A percentile compares a stretch with the other conserved stretches of the same genome.
phyloP scores from a whole-genome alignment of 2,888 invertebrate genomes.

The Brachyptera putata region DNA sequence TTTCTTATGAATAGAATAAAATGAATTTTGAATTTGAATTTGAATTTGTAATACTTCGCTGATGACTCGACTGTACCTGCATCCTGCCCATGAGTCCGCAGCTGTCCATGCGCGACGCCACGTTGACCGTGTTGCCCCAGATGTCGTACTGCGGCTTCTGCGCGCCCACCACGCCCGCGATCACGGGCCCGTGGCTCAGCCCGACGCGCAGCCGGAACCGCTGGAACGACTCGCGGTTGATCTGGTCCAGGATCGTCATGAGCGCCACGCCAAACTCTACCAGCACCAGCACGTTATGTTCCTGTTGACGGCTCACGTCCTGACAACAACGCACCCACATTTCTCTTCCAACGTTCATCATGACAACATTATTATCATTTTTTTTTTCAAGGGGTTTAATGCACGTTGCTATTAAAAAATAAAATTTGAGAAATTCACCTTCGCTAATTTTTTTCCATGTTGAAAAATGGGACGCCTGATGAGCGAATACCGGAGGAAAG shows the following conservation, averaged over 20 bases:
- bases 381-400: too few relatives aligned
- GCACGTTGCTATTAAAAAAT: too few relatives aligned
- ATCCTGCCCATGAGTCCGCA: conserved; percentile 85
- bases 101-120: conserved; percentile 96
- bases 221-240: conserved; percentile 95
- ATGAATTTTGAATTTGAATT: not conserved
- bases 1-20: too few relatives aligned
- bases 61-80: conserved; percentile 63
- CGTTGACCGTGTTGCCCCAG: conserved; percentile 98
- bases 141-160: conserved; percentile 98
- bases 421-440: too few relatives aligned
- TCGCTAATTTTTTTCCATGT: too few relatives aligned
- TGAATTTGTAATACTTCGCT: not conserved
- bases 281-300: conserved; percentile 81
- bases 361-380: too few relatives aligned
- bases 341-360: too few relatives aligned
- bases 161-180: conserved; percentile 95
- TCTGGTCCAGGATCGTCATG: conserved; percentile 88
- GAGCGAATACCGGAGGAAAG: too few relatives aligned
- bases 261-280: conserved; percentile 94
- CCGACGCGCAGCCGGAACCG: conserved; percentile 92
- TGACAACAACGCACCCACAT: too few relatives aligned
- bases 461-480: too few relatives aligned
- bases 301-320: conserved; percentile 72
- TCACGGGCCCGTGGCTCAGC: conserved; percentile 84